Base-by-base conservation (phyloP, 2,797 vertebrate species). In the Todus mexicanus region DNA sequence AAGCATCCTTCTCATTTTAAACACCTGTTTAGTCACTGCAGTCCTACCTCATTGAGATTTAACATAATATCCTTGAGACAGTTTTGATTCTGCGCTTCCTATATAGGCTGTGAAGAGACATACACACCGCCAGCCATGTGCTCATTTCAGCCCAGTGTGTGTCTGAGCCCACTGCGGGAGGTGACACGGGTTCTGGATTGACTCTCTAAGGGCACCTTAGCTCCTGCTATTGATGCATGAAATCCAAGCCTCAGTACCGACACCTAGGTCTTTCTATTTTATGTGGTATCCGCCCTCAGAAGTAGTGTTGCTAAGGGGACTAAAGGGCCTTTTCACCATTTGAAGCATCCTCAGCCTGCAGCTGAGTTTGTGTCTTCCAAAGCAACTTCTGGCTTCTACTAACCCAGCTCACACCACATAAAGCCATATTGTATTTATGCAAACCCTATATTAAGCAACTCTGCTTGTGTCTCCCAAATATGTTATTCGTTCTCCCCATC, bases 81-180 rank as follows among this genome's bases (percentile, higher is more conserved):
- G 7, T 33, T 65, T 66, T 56, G 22, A 7, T 27, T 29, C 72
- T 15, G 38, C 19, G 35, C 3, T 43, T 47, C 25, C 43, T 80
- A 9, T 4, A 6, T 0, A 37, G 57, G 26, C 57, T 3, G 0
- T n/a, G 40, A 11, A 23, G 84, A n/a, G 26, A 37, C 9, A 7
- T 1, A 6, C 21, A 15, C 8, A 10, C 26, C 6, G 2, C 20
- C n/a, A 76, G 69, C 0, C 0, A 9, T 4, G 40, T 15, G 26
- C 22, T 59, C 3, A 0, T 26, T 35, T 43, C 40, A 60, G 42
- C 35, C 27, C 43, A 5, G 23, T 0, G 6, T 11, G 12, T 33
- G 7, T 22, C 50, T 45, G 33, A 90, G 47, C 65, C 57, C 75
- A 5, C 16, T 20, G 40, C 5, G 4, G 33, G 23, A 51, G 22